Conservation (phyloP, 2,113 vertebrate genomes). For the Mustelus asterias region DNA sequence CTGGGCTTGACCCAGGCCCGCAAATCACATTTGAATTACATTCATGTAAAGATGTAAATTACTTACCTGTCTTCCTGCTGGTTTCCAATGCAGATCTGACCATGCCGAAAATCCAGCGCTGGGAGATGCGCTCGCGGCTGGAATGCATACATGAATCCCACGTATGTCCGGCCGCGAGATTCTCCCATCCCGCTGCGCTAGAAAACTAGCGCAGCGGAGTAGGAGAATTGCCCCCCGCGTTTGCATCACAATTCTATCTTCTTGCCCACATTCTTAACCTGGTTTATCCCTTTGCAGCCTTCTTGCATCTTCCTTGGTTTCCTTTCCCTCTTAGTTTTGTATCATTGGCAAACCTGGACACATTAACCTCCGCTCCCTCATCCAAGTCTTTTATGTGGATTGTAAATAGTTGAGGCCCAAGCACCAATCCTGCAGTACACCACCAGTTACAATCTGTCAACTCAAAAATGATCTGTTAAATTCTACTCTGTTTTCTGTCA, state of each 20-base stretch:
- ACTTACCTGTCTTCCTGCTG: too few species aligned
- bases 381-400: neutral
- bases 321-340: neutral
- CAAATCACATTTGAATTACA: too few species aligned
- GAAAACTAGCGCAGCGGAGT: too few species aligned
- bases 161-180: too few species aligned
- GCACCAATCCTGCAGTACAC: neutral
- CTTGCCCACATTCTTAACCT: neutral
- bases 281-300: neutral
- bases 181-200: too few species aligned
- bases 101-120: too few species aligned
- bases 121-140: too few species aligned
- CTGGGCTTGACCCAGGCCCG: too few species aligned
- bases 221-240: too few species aligned
- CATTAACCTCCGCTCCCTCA: neutral
- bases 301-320: neutral
- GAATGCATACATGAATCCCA: too few species aligned
- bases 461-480: neutral
- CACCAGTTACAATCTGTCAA: neutral
- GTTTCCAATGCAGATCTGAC: too few species aligned
- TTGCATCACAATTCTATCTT: neutral
- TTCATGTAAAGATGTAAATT: too few species aligned
- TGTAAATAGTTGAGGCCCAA: neutral
- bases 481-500: neutral
- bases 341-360: neutral